Percentiles rank a stretch among this genome's conserved stretches.
Evolutionary conservation across 2,113 vertebrate species (phyloP).

Genomic region (Pipa parva): DNA sequence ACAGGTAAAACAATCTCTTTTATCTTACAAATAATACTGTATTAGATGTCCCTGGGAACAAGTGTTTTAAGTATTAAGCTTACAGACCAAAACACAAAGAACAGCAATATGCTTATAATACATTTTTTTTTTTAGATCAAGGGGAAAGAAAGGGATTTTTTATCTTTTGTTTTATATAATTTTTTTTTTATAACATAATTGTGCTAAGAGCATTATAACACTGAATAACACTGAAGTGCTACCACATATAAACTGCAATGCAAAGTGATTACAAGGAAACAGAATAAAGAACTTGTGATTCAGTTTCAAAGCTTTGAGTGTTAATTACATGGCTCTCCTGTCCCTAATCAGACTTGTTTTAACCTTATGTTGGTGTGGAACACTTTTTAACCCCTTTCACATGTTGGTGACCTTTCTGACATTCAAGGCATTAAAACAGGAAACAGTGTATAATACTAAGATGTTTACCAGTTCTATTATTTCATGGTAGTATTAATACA

Average conservation of each 20-base stretch:
- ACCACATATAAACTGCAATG: not conserved
- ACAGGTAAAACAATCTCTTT: slow-evolving; percentile 38
- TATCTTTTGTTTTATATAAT: not conserved
- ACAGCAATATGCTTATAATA: not conserved
- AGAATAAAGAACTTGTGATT: not conserved
- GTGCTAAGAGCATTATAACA: not conserved
- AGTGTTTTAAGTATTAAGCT: slow-evolving; percentile 9
- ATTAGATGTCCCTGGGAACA: slow-evolving; percentile 37
- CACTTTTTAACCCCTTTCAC: not conserved
- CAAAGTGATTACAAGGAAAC: not conserved
- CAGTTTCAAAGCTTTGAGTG: not conserved
- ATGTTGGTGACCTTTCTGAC: not conserved
- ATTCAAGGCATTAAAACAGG: not conserved
- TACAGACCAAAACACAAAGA: not conserved
- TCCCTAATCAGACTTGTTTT: not conserved
- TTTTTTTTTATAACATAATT: not conserved
- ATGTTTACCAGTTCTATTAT: not conserved
- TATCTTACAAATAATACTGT: slow-evolving; percentile 27
- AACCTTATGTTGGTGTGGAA: not conserved
- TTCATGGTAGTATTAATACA: not conserved
- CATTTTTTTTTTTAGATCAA: not conserved
- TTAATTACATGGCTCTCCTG: slow-evolving; percentile 4
- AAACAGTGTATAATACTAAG: not conserved
- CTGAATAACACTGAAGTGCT: not conserved
- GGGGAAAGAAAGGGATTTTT: not conserved